Percentiles rank a stretch among this genome's conserved stretches.
Conservation (phyloP, 2,888 invertebrate genomes). For the Frankliniella intonsa region DNA sequence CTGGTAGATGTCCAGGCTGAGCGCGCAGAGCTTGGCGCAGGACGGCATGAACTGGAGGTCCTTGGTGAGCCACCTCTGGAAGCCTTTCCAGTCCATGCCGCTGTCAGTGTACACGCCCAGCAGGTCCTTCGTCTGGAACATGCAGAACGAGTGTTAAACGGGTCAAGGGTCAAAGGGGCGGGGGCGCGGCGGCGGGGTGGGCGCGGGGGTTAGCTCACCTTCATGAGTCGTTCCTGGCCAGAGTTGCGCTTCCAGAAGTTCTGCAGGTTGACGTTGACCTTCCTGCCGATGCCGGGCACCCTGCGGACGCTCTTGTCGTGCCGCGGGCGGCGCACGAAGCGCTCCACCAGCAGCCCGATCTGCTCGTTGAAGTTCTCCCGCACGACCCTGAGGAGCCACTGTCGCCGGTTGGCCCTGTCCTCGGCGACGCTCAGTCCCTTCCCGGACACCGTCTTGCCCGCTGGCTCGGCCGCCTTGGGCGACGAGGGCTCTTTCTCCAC, state of each 20-base stretch:
- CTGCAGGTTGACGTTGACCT: conserved; percentile 19
- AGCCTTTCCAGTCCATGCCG: conserved; percentile 15
- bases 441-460: background rate
- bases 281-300: conserved; percentile 18
- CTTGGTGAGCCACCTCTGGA: conserved; percentile 20
- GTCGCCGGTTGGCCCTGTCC: background rate
- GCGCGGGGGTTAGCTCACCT: background rate
- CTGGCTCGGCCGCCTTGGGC: background rate
- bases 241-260: conserved; percentile 11
- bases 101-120: background rate
- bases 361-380: conserved; percentile 22
- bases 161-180: too few relatives aligned
- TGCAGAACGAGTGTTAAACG: background rate
- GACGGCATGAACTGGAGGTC: conserved; percentile 20
- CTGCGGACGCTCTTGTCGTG: conserved; percentile 16
- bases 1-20: conserved; percentile 17
- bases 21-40: conserved; percentile 7
- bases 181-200: too few relatives aligned
- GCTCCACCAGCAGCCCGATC: conserved; percentile 3
- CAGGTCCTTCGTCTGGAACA: conserved; percentile 13
- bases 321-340: conserved; percentile 5
- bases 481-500: background rate
- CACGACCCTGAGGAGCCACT: conserved; percentile 5
- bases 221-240: background rate
- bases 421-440: background rate